These are phyloP conservation scores for Ormia ochracea DNA, from an alignment of 2,888 invertebrate species.

Conservation along the genomic window DNA sequence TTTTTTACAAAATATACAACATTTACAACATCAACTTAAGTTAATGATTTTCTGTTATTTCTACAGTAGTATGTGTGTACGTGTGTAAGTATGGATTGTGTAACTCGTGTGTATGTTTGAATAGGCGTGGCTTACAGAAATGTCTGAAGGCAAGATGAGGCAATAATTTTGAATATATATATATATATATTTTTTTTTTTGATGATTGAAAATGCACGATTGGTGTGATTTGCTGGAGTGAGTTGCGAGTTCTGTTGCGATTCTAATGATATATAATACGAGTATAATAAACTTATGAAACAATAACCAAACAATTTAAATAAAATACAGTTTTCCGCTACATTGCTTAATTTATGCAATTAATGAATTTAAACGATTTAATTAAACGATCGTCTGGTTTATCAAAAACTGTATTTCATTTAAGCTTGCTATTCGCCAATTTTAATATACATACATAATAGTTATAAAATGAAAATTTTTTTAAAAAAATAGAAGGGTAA, in stretches of 20 bases:
- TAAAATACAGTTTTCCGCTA: slow-evolving; percentile 28
- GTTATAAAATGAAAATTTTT: slow-evolving; percentile 19
- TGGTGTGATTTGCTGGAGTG: not conserved
- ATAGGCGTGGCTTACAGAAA: slow-evolving; percentile 3
- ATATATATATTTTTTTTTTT: not conserved
- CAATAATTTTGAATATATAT: too few relatives aligned
- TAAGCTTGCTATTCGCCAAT: not conserved
- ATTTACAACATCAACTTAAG: slow-evolving; percentile 47
- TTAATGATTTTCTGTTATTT: not conserved
- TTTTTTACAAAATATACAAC: slow-evolving; percentile 45
- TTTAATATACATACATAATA: slow-evolving; percentile 24
- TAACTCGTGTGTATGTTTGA: not conserved
- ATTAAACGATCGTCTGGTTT: not conserved
- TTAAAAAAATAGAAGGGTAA: slow-evolving; percentile 75
- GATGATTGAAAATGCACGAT: not conserved
- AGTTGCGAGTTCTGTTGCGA: not conserved
- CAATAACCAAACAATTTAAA: not conserved
- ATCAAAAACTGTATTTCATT: slow-evolving; percentile 26
- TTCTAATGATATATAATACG: not conserved
- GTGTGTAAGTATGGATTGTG: too few relatives aligned
- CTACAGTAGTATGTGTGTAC: not conserved
- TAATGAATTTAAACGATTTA: not conserved
- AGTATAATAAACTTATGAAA: slow-evolving; percentile 4
- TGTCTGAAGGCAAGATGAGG: not conserved
- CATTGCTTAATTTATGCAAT: too few relatives aligned